These are phyloP conservation scores for Agrotis segetum DNA, from an alignment of 2,888 invertebrate species.

Conservation along the genomic window DNA sequence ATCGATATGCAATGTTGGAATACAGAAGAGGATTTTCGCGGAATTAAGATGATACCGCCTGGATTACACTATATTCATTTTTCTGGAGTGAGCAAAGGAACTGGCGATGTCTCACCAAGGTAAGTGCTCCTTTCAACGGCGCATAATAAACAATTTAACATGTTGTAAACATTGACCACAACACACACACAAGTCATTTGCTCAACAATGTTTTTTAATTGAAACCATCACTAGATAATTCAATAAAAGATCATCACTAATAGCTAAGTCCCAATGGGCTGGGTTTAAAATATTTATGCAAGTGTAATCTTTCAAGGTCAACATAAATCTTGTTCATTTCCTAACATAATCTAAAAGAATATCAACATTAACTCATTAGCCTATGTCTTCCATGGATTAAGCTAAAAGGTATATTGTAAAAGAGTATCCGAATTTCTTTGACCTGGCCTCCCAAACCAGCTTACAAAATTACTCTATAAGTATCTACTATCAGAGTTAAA, in stretches of 20 bases:
- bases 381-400: background rate
- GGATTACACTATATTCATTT: conserved; percentile 98
- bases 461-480: too few relatives aligned
- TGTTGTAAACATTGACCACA: conserved; percentile 24
- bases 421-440: background rate
- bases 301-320: conserved; percentile 31
- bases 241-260: background rate
- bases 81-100: conserved; percentile 92
- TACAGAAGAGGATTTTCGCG: conserved; percentile 97
- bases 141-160: conserved; percentile 13
- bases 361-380: background rate
- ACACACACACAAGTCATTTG: background rate
- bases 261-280: background rate
- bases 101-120: conserved; percentile 93
- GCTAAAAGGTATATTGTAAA: background rate
- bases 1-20: conserved; percentile 96
- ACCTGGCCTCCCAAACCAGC: background rate
- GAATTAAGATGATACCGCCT: conserved; percentile 99
- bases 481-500: too few relatives aligned
- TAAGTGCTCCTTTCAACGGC: conserved; percentile 65
- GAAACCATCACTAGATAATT: background rate
- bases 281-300: background rate
- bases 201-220: background rate
- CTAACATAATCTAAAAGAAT: background rate
- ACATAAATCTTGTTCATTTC: background rate